Evolutionary conservation across 2,797 vertebrate genomes (phyloP), one percentile per base, ranked within the genome.

Genomic region (Phrynocephalus guinanensis): DNA sequence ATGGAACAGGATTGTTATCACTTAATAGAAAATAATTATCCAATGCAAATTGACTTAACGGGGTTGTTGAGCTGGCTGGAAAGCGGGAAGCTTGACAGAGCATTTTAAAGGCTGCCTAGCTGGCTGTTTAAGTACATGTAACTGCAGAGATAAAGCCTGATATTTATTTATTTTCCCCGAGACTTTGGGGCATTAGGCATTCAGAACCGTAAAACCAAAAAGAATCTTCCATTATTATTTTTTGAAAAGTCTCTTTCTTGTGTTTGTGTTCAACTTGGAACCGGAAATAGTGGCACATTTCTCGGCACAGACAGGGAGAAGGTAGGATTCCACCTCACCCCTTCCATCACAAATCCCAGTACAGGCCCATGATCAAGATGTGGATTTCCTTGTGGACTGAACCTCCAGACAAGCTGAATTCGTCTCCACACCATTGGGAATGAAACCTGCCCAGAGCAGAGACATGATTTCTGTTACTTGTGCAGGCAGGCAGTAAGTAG

Each of bases 21-120:
- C 94, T 95, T 96, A 96, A 96, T 95, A 96, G 93, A 96, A 96
- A 96, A 96, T 93, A 95, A 95, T 96, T 96, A 95, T 95, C 94
- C 91, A 92, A 95, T 96, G 96, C 95, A 96, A 97, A 97, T 95
- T 90, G 92, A 88, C 90, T 93, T 90, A 87, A 44, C 90, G 90
- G 85, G 78, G 88, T 94, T 95, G 93, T 94, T 93, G 90, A 75
- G 87, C 88, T 86, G 92, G 90, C 91, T 90, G 93, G 93, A 91
- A 95, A 90, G 89, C 90, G 86, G 18, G 38, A 92, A 44, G 0
- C 16, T 0, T 93, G 92, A 90, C 88, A 85, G 90, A 84, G 92
- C 26, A 50, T 93, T 96, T 92, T 95, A 86, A 88, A 48, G 90
- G 83, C 84, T 89, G 88, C 86, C 66, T 1, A 73, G 75, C 86